Conservation (phyloP, 1,140 invertebrate species). For the Drosophila pruinosa region DNA sequence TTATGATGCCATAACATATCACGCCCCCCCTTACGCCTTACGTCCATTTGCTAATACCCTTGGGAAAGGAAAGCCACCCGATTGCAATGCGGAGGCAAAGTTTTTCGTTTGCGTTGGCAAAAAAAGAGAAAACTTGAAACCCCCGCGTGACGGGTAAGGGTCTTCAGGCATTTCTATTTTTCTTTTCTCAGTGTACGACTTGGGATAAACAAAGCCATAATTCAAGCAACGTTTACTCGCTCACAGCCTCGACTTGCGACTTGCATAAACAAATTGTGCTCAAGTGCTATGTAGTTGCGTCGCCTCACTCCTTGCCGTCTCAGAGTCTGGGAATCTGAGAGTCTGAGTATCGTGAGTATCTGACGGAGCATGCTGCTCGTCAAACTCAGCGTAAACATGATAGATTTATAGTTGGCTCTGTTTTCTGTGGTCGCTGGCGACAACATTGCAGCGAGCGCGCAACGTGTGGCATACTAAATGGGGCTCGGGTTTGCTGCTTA, state of each 20-base stretch:
- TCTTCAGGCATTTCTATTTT: conserved; percentile 45
- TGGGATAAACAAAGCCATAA: conserved; percentile 80
- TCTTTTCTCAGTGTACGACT: conserved; percentile 48
- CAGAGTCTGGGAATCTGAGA: conserved; percentile 19
- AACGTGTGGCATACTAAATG: conserved; percentile 72
- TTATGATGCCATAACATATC: conserved; percentile 74
- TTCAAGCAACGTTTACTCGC: conserved; percentile 71
- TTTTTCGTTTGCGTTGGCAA: conserved; percentile 60
- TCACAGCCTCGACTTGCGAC: conserved; percentile 61
- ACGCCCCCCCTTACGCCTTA: conserved; percentile 15
- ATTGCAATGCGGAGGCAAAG: conserved; percentile 49
- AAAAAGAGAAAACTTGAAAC: conserved; percentile 32
- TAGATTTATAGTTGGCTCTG: conserved; percentile 74
- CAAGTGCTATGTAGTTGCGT: conserved; percentile 28
- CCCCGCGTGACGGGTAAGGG: conserved; percentile 2
- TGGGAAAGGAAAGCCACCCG: conserved; percentile 9
- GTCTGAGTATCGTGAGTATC: too few species aligned
- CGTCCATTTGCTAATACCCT: neutral
- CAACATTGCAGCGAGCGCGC: conserved; percentile 54
- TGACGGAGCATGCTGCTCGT: conserved; percentile 56
- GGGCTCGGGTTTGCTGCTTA: conserved; percentile 39
- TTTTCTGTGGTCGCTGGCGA: conserved; percentile 44
- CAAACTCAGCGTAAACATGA: conserved; percentile 74
- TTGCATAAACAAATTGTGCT: conserved; percentile 78
- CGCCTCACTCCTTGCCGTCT: neutral